Evolutionary conservation across 2,113 vertebrate genomes (phyloP).

Genomic region (Chloebia gouldiae): DNA sequence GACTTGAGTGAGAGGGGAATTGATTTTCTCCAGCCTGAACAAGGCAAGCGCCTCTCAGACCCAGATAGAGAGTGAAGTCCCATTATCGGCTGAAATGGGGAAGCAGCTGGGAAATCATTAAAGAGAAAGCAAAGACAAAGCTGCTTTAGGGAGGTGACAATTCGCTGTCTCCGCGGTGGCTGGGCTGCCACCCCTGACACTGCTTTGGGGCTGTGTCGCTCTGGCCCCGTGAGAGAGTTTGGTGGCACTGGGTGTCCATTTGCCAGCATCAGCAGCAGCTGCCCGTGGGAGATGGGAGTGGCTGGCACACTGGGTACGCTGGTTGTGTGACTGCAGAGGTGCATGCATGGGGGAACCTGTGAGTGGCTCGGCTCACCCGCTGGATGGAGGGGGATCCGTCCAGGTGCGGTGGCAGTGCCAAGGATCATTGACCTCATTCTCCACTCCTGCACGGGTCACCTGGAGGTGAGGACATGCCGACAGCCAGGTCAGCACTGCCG

Average conservation of each 20-base stretch:
- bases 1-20: conserved; percentile 48
- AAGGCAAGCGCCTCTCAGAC: conserved; percentile 8
- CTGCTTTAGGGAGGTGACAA: neutral
- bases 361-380: neutral
- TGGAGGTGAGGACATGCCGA: fast-evolving
- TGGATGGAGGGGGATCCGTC: neutral
- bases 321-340: neutral
- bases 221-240: neutral
- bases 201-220: fast-evolving
- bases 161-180: fast-evolving
- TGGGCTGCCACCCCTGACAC: neutral
- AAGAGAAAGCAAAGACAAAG: neutral
- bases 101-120: conserved; percentile 35
- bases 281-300: fast-evolving
- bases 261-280: neutral
- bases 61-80: neutral
- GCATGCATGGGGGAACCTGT: fast-evolving
- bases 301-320: neutral
- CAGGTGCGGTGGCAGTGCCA: fast-evolving
- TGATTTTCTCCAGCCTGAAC: conserved; percentile 50
- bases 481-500: fast-evolving
- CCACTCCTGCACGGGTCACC: neutral
- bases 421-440: neutral
- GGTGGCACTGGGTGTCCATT: neutral
- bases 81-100: conserved; percentile 20